These are phyloP conservation scores for Megaustenia siamemsis DNA, from an alignment of 2,888 invertebrate genomes.

Conservation along the genomic window DNA sequence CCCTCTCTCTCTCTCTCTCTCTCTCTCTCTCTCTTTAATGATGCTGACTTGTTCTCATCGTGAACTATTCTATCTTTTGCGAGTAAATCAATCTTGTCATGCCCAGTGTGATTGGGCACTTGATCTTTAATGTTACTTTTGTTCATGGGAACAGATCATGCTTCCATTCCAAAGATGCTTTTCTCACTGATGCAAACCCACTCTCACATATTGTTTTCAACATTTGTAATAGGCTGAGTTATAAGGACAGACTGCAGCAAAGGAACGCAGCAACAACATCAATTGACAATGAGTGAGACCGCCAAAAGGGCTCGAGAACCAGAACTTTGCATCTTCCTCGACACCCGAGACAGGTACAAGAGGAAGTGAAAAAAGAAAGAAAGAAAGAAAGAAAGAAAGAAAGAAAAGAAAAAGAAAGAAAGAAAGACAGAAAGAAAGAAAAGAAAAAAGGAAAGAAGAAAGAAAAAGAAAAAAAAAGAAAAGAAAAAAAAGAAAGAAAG, in stretches of 20 bases:
- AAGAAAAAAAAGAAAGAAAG: background rate
- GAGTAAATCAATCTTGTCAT: too few species aligned
- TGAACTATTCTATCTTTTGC: background rate
- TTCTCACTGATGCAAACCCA: too few species aligned
- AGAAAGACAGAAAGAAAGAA: background rate
- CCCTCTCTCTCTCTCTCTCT: background rate
- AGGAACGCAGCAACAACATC: too few species aligned
- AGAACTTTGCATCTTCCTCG: too few species aligned
- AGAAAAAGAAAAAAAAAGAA: background rate
- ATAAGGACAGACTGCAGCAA: too few species aligned
- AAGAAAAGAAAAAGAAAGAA: background rate
- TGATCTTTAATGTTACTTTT: background rate
- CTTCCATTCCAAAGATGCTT: too few species aligned
- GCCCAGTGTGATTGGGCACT: background rate
- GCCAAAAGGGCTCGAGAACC: too few species aligned
- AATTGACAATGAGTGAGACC: too few species aligned
- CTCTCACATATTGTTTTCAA: too few species aligned
- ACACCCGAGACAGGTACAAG: background rate
- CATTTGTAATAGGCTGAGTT: too few species aligned
- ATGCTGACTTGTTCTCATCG: background rate
- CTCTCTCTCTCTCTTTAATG: too few species aligned
- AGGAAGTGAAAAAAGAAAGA: background rate
- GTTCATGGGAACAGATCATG: too few species aligned
- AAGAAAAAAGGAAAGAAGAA: background rate
- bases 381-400: background rate